Evolutionary conservation across 1,140 invertebrate genomes (phyloP).

Genomic region (Helicoverpa zea): DNA sequence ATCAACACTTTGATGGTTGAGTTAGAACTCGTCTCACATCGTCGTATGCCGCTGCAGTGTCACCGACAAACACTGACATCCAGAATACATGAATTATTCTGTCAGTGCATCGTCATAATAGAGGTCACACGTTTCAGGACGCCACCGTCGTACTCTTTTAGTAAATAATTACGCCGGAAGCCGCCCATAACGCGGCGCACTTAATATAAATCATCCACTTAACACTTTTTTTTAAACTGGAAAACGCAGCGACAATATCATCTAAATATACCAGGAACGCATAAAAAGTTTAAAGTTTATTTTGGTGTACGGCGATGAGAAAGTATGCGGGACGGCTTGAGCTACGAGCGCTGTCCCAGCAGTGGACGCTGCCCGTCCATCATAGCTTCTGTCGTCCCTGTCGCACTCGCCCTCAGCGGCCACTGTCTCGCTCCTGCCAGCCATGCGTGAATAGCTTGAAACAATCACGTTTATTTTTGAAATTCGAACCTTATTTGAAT

Average conservation of each 20-base stretch:
- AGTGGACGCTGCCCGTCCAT: conserved; percentile 72
- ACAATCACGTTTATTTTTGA: conserved; percentile 78
- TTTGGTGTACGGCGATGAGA: conserved; percentile 79
- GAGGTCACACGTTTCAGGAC: conserved; percentile 58
- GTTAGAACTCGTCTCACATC: conserved; percentile 19
- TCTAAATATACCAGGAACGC: conserved; percentile 81
- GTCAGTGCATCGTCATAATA: conserved; percentile 60
- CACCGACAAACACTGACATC: conserved; percentile 59
- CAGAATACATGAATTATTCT: conserved; percentile 74
- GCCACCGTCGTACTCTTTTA: conserved; percentile 60
- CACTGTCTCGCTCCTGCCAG: conserved; percentile 63
- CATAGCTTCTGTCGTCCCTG: conserved; percentile 68
- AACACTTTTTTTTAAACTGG: conserved; percentile 78
- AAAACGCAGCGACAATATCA: conserved; percentile 77
- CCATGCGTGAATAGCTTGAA: conserved; percentile 74
- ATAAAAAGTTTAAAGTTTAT: conserved; percentile 82
- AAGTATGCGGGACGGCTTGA: conserved; percentile 77
- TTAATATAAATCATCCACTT: conserved; percentile 86
- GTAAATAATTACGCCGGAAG: conserved; percentile 82
- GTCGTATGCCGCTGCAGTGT: neutral
- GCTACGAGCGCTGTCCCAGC: conserved; percentile 74
- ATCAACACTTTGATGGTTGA: neutral
- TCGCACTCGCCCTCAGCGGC: conserved; percentile 52
- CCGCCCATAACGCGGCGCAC: conserved; percentile 73
- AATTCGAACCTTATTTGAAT: conserved; percentile 73